These are phyloP conservation scores for Ceratina calcarata DNA, from an alignment of 1,140 invertebrate species.

Conservation along the genomic window DNA sequence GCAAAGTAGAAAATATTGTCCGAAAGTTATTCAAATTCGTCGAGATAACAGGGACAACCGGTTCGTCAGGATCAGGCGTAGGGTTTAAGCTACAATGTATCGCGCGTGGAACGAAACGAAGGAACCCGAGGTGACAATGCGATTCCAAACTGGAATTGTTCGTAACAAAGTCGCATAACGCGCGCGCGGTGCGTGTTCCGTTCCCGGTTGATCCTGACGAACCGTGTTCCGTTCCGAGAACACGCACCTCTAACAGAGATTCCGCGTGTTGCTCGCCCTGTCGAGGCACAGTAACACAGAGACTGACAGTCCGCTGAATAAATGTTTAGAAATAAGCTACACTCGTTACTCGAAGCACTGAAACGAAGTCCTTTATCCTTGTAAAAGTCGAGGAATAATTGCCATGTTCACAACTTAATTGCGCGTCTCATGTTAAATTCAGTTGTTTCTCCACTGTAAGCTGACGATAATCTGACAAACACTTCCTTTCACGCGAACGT, in stretches of 20 bases:
- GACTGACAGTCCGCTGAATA: not conserved
- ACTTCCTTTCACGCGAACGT: not conserved
- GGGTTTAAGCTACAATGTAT: conserved; percentile 26
- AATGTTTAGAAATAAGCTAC: not conserved
- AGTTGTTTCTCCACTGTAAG: no score
- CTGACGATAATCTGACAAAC: not conserved
- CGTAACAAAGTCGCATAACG: conserved; percentile 66
- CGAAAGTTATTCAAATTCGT: conserved; percentile 60
- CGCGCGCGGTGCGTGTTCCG: conserved; percentile 16
- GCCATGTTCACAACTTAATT: no score
- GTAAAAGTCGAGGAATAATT: no score
- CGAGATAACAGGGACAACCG: conserved; percentile 57
- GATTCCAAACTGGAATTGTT: conserved; percentile 60
- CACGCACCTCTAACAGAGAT: no score
- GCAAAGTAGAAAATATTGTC: conserved; percentile 45
- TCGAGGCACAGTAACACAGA: conserved; percentile 3
- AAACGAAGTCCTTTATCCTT: no score
- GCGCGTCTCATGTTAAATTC: no score
- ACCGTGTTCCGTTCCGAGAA: no score
- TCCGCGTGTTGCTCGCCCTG: not conserved
- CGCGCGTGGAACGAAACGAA: conserved; percentile 4
- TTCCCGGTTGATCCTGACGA: no score
- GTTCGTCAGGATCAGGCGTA: conserved; percentile 44
- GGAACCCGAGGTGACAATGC: not conserved
- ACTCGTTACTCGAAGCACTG: no score